Evolutionary conservation across 2,113 vertebrate species (phyloP).

Genomic region (Hypomesus transpacificus): DNA sequence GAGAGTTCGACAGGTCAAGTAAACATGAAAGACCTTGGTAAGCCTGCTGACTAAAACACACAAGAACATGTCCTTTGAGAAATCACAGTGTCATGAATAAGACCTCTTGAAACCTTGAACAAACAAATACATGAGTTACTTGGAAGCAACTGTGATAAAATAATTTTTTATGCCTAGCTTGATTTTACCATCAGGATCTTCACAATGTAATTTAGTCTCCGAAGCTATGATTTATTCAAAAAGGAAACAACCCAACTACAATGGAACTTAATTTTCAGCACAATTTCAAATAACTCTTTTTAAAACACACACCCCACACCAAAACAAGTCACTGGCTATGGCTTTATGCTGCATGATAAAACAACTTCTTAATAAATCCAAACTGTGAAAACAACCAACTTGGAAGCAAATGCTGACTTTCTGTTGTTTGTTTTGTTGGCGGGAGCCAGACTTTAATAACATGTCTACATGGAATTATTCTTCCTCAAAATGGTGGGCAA

Average conservation of each 20-base stretch:
- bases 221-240: no score
- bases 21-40: neutral
- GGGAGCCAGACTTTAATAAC: slow-evolving; percentile 21
- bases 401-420: neutral
- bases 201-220: no score
- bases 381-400: neutral
- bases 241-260: no score
- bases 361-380: neutral
- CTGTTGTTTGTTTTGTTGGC: slow-evolving; percentile 2
- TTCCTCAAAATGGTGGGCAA: slow-evolving; percentile 8
- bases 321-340: neutral
- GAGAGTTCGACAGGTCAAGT: neutral
- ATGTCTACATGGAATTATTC: slow-evolving; percentile 10
- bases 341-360: neutral
- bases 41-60: neutral
- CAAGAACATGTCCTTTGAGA: neutral
- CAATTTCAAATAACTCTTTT: no score
- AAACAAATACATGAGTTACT: slow-evolving; percentile 5
- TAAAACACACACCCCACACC: no score
- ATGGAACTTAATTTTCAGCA: no score
- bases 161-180: no score
- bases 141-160: no score
- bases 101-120: neutral
- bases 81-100: neutral
- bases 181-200: no score